A percentile compares a stretch with the other conserved stretches of the same genome.
Evolutionary conservation across 2,797 vertebrate species (phyloP).

Genomic region (Danio tinwini): DNA sequence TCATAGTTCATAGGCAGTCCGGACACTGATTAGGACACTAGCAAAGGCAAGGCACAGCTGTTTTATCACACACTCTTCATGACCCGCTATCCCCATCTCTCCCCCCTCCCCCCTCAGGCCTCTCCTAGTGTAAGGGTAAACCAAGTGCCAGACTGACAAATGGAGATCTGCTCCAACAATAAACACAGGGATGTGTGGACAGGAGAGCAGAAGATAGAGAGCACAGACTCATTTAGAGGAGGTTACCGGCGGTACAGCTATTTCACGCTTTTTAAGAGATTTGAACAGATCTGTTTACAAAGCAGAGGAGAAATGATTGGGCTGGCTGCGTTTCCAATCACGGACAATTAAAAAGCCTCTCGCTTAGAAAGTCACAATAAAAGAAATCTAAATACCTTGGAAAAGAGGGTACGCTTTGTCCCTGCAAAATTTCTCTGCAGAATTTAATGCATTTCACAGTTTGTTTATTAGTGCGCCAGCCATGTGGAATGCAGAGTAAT

Average conservation of each 20-base stretch:
- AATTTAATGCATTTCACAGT: conserved; percentile 65
- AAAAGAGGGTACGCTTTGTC: conserved; percentile 47
- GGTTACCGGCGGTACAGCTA: conserved; percentile 47
- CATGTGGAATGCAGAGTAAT: conserved; percentile 68
- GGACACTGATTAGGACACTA: conserved; percentile 22
- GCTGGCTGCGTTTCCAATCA: conserved; percentile 60
- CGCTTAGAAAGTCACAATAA: conserved; percentile 42
- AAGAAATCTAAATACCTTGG: conserved; percentile 47
- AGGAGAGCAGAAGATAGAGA: conserved; percentile 36
- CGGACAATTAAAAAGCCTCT: conserved; percentile 57
- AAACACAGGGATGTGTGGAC: conserved; percentile 51
- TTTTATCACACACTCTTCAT: conserved; percentile 52
- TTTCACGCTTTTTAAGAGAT: conserved; percentile 63
- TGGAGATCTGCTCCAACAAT: conserved; percentile 49
- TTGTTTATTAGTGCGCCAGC: conserved; percentile 65
- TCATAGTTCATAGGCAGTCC: conserved; percentile 1
- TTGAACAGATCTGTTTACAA: conserved; percentile 63
- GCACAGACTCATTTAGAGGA: conserved; percentile 30
- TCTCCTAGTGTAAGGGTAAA: conserved; percentile 47
- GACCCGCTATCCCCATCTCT: conserved; percentile 40
- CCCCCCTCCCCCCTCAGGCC: conserved; percentile 37
- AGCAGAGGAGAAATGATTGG: conserved; percentile 55
- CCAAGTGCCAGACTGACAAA: conserved; percentile 58
- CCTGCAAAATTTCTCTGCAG: conserved; percentile 57
- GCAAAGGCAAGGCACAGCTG: conserved; percentile 44